Base-by-base conservation (phyloP, 2,113 vertebrate genomes). In the Mohoua ochrocephala region DNA sequence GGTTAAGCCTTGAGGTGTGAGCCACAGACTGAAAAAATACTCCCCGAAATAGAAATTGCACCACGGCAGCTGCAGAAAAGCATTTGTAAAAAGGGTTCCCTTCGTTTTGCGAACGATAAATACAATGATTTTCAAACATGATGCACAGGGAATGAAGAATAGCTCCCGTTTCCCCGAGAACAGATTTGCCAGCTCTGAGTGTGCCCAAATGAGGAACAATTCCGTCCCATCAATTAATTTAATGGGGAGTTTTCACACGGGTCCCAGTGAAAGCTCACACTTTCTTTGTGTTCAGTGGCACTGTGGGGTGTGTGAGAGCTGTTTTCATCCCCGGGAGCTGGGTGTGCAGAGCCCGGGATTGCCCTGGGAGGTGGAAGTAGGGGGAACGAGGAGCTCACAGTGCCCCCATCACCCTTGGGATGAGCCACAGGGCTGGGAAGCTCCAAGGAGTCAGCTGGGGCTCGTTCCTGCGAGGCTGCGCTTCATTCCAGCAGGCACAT, bases 181-280 rank as follows among this genome's bases (percentile, higher is more conserved):
- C 3, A 27, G 31, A 9, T 73, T 50, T 89, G 9, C 11, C 45
- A 65, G 26, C 23, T 82, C 60, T 0, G 1, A 19, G 23, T 15
- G 6, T 24, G n/a, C n/a, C 49, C 65, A 45, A 42, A 60, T 7
- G n/a, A 56, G 30, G 41, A 54, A 28, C 15, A 6, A 7, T 69
- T 76, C 60, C 45, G n/a, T 82, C 23, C 41, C 35, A 4, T 10
- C 39, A 27, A 6, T 69, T 49, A 53, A 41, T 35, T 52, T 17
- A 33, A 44, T 17, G 24, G 18, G 21, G 47, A 71, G 13, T 59
- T 86, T 59, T 42, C 68, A 31, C 11, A 41, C 0, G 9, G 12
- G 8, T 68, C 2, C 0, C 6, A 42, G 2, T 7, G 24, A 4
- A 45, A n/a, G 4, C 20, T 45, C 37, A 6, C 22, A 3, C 37